Percentiles rank a stretch among this genome's conserved stretches.
These are phyloP conservation scores for Hydriomena furcata DNA, from an alignment of 2,888 invertebrate species.

Conservation along the genomic window DNA sequence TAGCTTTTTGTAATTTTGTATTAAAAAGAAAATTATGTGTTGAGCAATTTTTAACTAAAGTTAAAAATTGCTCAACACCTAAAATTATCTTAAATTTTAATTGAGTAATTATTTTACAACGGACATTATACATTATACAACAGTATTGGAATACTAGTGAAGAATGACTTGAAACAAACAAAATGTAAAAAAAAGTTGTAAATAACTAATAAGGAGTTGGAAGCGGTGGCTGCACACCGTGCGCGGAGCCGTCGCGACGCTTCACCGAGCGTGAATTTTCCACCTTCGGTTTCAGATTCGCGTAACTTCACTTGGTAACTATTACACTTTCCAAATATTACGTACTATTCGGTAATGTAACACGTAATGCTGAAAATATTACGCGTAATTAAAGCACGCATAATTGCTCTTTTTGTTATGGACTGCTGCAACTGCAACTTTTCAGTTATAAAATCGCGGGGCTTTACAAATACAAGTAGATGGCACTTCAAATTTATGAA, in stretches of 20 bases:
- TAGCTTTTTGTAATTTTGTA: slow-evolving; percentile 12
- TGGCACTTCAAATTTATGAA: too few relatives aligned
- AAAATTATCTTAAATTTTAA: background rate
- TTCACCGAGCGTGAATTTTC: slow-evolving; percentile 78
- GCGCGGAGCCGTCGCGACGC: slow-evolving; percentile 50
- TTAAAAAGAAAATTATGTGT: slow-evolving; percentile 17
- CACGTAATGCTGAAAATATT: slow-evolving; percentile 66
- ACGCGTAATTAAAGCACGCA: slow-evolving; percentile 41
- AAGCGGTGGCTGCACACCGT: slow-evolving; percentile 18
- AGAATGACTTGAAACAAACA: background rate
- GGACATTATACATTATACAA: background rate
- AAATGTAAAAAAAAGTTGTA: background rate
- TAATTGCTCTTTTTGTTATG: slow-evolving; percentile 33
- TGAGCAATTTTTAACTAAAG: slow-evolving; percentile 6
- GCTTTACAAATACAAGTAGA: background rate
- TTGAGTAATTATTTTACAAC: slow-evolving; percentile 1
- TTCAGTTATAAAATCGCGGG: slow-evolving; percentile 1
- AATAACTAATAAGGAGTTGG: background rate
- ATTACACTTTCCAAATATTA: slow-evolving; percentile 78
- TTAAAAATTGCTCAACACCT: too few relatives aligned
- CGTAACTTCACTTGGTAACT: slow-evolving; percentile 73
- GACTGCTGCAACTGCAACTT: slow-evolving; percentile 28
- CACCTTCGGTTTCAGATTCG: slow-evolving; percentile 79
- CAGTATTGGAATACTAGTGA: background rate
- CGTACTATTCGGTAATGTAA: slow-evolving; percentile 73